These are phyloP conservation scores for Rambutsinella grinnellia DNA, from an alignment of 2,888 invertebrate genomes.

Conservation along the genomic window DNA sequence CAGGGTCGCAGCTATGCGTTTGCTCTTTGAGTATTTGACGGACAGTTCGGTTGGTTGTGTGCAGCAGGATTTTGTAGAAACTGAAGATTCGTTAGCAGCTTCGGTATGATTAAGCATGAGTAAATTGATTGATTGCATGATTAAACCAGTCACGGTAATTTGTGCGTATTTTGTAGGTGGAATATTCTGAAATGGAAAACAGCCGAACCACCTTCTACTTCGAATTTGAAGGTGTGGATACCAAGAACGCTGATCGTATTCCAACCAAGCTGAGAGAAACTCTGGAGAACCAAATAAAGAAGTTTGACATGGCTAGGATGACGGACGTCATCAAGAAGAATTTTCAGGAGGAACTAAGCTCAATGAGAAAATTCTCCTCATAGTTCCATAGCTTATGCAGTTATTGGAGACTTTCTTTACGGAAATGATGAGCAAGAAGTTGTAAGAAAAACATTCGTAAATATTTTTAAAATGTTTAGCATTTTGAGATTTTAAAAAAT, in stretches of 20 bases:
- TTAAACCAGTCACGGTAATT: background rate
- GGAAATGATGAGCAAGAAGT: slow-evolving; percentile 76
- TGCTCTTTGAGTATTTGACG: slow-evolving; percentile 85
- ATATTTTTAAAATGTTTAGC: background rate
- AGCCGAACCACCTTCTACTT: slow-evolving; percentile 79
- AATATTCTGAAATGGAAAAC: slow-evolving; percentile 80
- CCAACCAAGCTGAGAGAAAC: slow-evolving; percentile 73
- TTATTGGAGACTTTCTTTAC: slow-evolving; percentile 88
- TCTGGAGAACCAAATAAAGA: slow-evolving; percentile 71
- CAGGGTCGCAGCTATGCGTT: slow-evolving; percentile 58
- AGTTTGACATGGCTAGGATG: slow-evolving; percentile 83
- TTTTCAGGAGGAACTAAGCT: slow-evolving; percentile 78
- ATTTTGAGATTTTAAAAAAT: background rate
- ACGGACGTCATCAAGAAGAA: slow-evolving; percentile 79
- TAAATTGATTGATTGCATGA: background rate
- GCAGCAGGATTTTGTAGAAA: slow-evolving; percentile 85
- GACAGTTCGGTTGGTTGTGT: slow-evolving; percentile 90
- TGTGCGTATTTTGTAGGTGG: slow-evolving; percentile 72
- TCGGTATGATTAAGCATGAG: slow-evolving; percentile 72
- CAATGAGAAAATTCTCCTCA: slow-evolving; percentile 84
- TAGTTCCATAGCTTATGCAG: slow-evolving; percentile 80
- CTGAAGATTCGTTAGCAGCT: slow-evolving; percentile 78
- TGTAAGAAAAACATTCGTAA: too few relatives aligned
- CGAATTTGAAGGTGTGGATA: slow-evolving; percentile 81
- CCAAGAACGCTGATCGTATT: slow-evolving; percentile 76